Base-by-base conservation (phyloP, 2,888 invertebrate genomes). In the Eremobia ochroleuca region DNA sequence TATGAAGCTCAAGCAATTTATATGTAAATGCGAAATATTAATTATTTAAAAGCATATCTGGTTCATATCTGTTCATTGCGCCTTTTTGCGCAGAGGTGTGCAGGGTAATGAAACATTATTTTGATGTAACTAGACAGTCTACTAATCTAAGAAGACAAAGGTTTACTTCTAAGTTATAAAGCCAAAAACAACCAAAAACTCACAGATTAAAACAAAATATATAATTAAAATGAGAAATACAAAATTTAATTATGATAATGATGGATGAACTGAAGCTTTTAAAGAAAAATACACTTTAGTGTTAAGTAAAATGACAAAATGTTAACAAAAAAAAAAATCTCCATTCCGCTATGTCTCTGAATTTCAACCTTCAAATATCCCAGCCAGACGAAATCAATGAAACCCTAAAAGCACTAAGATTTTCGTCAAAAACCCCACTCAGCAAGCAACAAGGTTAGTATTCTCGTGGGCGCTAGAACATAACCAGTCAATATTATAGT, bases 1-100 rank as follows among this genome's bases (percentile, higher is more conserved):
- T 74, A 77, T 79, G 68, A 76, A 81, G 72, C 81, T 76, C 66
- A 77, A 73, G 76, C 85, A 86, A 87, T 87, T 86, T 87, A 85
- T 83, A 87, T 88, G 87, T 79, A 86, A 87, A 87, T 87, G 76
- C 46, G 78, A 82, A 86, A 76, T 85, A 81, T 83, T 86, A 83
- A 86, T 87, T 87, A 85, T 83, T 77, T 81, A 62, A 77, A 81
- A 81, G 37, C 73, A 40, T 79, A 86, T 87, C 80, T 86, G 62
- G 80, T 87, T 80, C 77, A 82, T 43, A 84, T 77, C 70, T 85
- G 66, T 78, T 81, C 52, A 73, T 58, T 75, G 68, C 65, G 34
- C 34, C 65, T 77, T 84, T 84, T 80, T 77, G 72, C 49, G 31
- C 15, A 0, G 13, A 61, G 18, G 34, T 64, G 49, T 74, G 58